phyloP scores from a whole-genome alignment of 2,888 invertebrate genomes.

The Oxytorus armatus region DNA sequence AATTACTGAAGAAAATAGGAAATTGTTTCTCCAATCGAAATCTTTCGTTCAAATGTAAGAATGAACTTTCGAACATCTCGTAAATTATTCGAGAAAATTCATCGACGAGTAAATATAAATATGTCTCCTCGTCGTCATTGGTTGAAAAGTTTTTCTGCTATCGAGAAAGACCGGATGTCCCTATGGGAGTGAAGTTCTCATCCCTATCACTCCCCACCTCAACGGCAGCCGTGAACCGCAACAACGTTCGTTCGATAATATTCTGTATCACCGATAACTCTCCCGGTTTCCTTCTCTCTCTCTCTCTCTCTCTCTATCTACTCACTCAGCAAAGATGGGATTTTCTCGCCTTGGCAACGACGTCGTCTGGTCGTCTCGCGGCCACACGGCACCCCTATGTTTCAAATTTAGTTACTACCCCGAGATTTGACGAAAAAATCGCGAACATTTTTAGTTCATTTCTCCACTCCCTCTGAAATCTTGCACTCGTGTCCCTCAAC shows the following conservation, averaged over 20 bases:
- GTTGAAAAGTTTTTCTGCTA: too few relatives aligned
- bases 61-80: too few relatives aligned
- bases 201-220: too few relatives aligned
- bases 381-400: slow-evolving; percentile 18
- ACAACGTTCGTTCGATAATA: slow-evolving; percentile 58
- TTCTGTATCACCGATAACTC: slow-evolving; percentile 55
- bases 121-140: too few relatives aligned
- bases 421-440: slow-evolving; percentile 35
- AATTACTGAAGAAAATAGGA: too few relatives aligned
- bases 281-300: slow-evolving; percentile 28
- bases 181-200: slow-evolving; percentile 10
- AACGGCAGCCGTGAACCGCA: slow-evolving; percentile 52
- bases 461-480: not conserved
- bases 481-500: too few relatives aligned
- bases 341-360: slow-evolving; percentile 65
- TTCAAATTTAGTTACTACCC: slow-evolving; percentile 42
- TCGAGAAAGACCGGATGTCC: slow-evolving; percentile 4
- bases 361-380: slow-evolving; percentile 37
- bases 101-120: too few relatives aligned
- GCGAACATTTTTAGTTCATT: not conserved
- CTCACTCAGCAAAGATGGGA: slow-evolving; percentile 50
- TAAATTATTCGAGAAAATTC: too few relatives aligned
- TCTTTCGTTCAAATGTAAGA: too few relatives aligned
- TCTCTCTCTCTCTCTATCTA: slow-evolving; percentile 19
- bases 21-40: too few relatives aligned